phyloP scores from a whole-genome alignment of 1,140 invertebrate genomes.

The Meloidogyne exigua region DNA sequence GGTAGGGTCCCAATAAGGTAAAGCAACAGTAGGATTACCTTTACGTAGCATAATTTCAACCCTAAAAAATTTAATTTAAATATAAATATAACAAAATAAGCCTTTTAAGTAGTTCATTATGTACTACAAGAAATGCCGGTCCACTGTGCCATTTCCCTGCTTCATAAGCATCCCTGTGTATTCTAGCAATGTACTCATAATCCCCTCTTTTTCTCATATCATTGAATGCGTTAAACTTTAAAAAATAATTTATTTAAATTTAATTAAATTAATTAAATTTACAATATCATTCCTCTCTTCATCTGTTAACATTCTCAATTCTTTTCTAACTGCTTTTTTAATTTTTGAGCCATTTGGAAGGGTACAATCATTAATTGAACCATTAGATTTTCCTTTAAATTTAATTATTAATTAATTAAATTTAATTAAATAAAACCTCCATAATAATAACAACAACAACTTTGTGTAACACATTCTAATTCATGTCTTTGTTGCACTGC shows the following conservation, averaged over 20 bases:
- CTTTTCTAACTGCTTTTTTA: slow-evolving; percentile 50
- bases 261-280: neutral
- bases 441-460: neutral
- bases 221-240: slow-evolving; percentile 61
- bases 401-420: neutral
- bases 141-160: slow-evolving; percentile 45
- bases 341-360: slow-evolving; percentile 39
- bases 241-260: neutral
- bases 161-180: slow-evolving; percentile 24
- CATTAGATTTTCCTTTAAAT: neutral
- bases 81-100: neutral
- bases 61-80: neutral
- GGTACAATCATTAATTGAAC: slow-evolving; percentile 34
- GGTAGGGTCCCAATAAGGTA: slow-evolving; percentile 65
- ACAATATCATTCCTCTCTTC: slow-evolving; percentile 25
- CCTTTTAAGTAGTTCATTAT: slow-evolving; percentile 34
- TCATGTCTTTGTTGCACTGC: neutral
- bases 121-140: slow-evolving; percentile 58
- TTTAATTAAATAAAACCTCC: neutral
- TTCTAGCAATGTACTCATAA: slow-evolving; percentile 53
- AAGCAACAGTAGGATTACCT: slow-evolving; percentile 53
- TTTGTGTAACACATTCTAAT: neutral
- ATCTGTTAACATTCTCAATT: slow-evolving; percentile 44
- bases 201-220: slow-evolving; percentile 63
- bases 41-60: slow-evolving; percentile 16